These are phyloP conservation scores for Lycocorax pyrrhopterus DNA, from an alignment of 2,113 vertebrate genomes.

Conservation along the genomic window DNA sequence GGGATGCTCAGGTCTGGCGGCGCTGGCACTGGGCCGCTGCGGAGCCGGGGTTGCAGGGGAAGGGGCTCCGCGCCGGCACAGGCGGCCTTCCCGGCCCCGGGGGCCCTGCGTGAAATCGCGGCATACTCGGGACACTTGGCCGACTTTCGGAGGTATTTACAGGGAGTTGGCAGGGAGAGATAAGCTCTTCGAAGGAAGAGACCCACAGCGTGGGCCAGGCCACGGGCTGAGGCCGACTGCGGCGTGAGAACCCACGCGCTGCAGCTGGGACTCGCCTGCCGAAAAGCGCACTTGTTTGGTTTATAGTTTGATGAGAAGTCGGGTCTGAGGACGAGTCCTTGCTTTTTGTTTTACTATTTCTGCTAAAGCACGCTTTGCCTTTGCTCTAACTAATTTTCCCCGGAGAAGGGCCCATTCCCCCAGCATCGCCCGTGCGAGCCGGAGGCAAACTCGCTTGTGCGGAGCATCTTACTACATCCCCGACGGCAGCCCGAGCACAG, in stretches of 20 bases:
- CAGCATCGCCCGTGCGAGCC: background rate
- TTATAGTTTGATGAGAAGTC: background rate
- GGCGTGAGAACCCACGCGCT: background rate
- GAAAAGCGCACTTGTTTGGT: background rate
- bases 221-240: background rate
- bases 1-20: background rate
- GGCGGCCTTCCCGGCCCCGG: no score
- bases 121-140: background rate
- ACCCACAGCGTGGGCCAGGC: background rate
- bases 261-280: background rate
- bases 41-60: no score
- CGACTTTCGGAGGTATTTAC: background rate
- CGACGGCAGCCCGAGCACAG: background rate
- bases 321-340: background rate
- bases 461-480: background rate
- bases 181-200: background rate
- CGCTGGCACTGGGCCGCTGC: background rate
- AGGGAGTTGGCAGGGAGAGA: background rate
- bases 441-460: background rate
- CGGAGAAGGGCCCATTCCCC: background rate
- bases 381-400: background rate
- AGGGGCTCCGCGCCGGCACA: background rate
- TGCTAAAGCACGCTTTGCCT: background rate
- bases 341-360: background rate
- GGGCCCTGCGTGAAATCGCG: background rate